Conservation (phyloP, 2,797 vertebrate genomes). For the Amblyraja radiata region DNA sequence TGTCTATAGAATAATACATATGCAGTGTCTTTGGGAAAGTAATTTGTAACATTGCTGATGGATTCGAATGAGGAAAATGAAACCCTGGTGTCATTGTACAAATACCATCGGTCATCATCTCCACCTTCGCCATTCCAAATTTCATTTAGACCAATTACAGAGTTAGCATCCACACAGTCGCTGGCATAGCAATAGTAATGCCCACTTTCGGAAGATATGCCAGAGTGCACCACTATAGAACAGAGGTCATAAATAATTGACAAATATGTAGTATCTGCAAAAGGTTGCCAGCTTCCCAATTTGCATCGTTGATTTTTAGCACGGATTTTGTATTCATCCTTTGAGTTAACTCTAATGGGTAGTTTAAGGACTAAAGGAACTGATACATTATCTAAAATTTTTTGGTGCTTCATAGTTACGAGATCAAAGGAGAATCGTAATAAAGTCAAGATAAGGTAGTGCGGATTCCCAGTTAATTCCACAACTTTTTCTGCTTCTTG, state of each 20-base stretch:
- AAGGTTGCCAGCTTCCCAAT: neutral
- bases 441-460: conserved; percentile 68
- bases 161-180: conserved; percentile 45
- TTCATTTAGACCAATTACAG: neutral
- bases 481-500: conserved; percentile 68
- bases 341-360: conserved; percentile 48
- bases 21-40: conserved; percentile 71
- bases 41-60: conserved; percentile 65
- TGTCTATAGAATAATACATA: conserved; percentile 67
- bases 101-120: conserved; percentile 64
- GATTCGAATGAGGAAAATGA: conserved; percentile 72
- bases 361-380: conserved; percentile 63
- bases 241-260: conserved; percentile 62
- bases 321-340: conserved; percentile 2
- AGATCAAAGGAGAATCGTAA: conserved; percentile 68
- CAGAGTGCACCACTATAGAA: conserved; percentile 67
- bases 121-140: conserved; percentile 48
- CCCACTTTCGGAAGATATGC: conserved; percentile 66
- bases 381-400: conserved; percentile 65
- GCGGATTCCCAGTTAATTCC: conserved; percentile 60
- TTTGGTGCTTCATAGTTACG: conserved; percentile 62
- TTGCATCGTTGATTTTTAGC: conserved; percentile 40
- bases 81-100: conserved; percentile 70
- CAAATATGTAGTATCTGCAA: conserved; percentile 43
- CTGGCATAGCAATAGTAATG: conserved; percentile 74